These are phyloP conservation scores for Trichogramma evanescens DNA, from an alignment of 2,888 invertebrate genomes.

Conservation along the genomic window DNA sequence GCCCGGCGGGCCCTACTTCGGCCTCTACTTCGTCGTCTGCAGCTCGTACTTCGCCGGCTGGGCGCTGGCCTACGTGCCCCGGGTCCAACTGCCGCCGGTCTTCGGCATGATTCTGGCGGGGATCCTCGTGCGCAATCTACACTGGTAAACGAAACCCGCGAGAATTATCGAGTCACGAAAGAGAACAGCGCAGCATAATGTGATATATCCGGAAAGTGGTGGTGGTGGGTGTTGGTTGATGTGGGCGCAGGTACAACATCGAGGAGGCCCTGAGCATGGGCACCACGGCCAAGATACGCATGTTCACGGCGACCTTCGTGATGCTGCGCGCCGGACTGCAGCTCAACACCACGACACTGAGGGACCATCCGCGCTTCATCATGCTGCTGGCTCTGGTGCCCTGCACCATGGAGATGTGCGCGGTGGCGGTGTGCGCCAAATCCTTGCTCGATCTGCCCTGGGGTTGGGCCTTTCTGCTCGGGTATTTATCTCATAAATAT, in stretches of 20 bases:
- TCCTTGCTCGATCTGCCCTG: conserved; percentile 35
- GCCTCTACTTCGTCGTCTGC: conserved; percentile 31
- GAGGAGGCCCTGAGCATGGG: conserved; percentile 30
- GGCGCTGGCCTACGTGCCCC: conserved; percentile 34
- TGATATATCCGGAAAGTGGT: not conserved
- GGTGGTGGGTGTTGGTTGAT: no score
- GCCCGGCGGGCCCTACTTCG: conserved; percentile 32
- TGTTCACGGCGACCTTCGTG: conserved; percentile 38
- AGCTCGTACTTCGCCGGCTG: conserved; percentile 36
- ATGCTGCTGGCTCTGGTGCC: conserved; percentile 35
- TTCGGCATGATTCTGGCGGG: conserved; percentile 60
- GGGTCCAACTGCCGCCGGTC: conserved; percentile 50
- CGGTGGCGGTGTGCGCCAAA: conserved; percentile 27
- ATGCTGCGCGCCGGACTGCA: conserved; percentile 40
- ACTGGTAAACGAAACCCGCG: not conserved
- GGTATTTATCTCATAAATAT: conserved; percentile 28
- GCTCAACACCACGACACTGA: conserved; percentile 35
- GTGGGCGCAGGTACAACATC: conserved; percentile 29
- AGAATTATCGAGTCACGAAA: not conserved
- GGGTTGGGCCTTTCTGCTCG: conserved; percentile 40
- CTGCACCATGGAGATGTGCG: conserved; percentile 34
- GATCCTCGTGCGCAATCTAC: conserved; percentile 37
- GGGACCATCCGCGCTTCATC: conserved; percentile 31
- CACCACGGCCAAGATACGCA: conserved; percentile 33
- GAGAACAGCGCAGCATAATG: not conserved